Evolutionary conservation across 2,113 vertebrate genomes (phyloP), one percentile per base, ranked within the genome.

Genomic region (Zosterops lateralis): DNA sequence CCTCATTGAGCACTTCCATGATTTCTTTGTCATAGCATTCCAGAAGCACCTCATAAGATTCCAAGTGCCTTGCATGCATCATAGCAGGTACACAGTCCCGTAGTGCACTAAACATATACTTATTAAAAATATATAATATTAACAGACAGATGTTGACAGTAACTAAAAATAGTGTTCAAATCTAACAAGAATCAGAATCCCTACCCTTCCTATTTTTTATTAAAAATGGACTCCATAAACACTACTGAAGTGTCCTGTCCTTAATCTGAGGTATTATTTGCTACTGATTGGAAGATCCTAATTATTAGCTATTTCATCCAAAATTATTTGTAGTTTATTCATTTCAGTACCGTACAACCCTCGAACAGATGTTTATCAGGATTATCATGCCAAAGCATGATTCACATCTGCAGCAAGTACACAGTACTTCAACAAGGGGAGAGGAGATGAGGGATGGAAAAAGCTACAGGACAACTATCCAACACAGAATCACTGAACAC

Each of bases 31-130:
- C 98, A 84, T 99, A 99, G 96, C 98, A 98, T 95, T 98, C 98
- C 97, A 99, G 98, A 73, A 99, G 98, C 83, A 98, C 85, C 75
- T 99, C 98, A 9, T 97, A 97, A 51, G 98, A 99, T 74, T 99
- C 99, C 97, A 99, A 97, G 96, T 99, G 99, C 88, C 99, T 98
- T 84, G 99, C 97, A 10, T 99, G 95, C 96, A 99, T 97, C 99
- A 99, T 99, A 54, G 98, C 98, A 45, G 98, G 98, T 15, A 99
- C 99, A 50, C 99, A 98, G 97, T 99, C 99, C 90, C 98, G 97
- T 53, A 99, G 97, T 16, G 99, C 99, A 93, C 98, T 99, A 73
- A 99, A 99, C 99, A 99, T 99, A 93, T 99, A 99, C 99, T 99
- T 77, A 45, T 95, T 90, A 77, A 92, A 93, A 96, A 91, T 12